Evolutionary conservation across 2,888 invertebrate species (phyloP), one percentile per base, ranked within the genome.

Genomic region (Caenorhabditis wallacei): DNA sequence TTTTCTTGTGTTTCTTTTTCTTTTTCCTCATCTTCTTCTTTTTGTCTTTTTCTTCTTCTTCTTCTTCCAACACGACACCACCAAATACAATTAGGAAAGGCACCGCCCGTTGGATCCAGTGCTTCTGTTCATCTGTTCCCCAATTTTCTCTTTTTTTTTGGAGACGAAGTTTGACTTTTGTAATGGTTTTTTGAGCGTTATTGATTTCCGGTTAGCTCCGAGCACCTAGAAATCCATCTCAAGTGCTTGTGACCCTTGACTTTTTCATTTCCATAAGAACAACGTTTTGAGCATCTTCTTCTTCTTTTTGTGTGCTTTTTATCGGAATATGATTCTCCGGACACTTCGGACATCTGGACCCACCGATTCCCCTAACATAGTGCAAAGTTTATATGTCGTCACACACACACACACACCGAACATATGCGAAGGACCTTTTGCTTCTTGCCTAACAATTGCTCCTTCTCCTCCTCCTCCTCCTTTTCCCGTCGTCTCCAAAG

Each of bases 61-160:
- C 30, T 37, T 68, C 68, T 8, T 10, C 51, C 18, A 2, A 54
- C 48, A 53, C 43, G 48, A 64, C 30, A 48, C 24, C 53, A 24
- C 61, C n/a, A 69, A 70, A 78, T 70, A 80, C 71, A 76, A 76
- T 76, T 76, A 76, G 76, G 76, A 61, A 51, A 53, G n/a, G 61
- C 69, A 72, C 54, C 63, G 56, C 56, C 11, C 10, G 13, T 40
- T 64, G 69, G 69, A 43, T 61, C 70, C 63, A 59, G 57, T 48
- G n/a, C n/a, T 63, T 40, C 40, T 66, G 54, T 79, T 53, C 59
- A 59, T 61, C 78, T 70, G 57, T 78, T 66, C 63, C 78, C 56
- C n/a, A 26, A 57, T 37, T 57, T 57, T 37, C 18, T 20, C 13
- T 24, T 35, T 18, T 35, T 61, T 61, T n/a, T n/a, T n/a, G n/a